phyloP scores from a whole-genome alignment of 2,888 invertebrate species.

The Volucella bombylans region DNA sequence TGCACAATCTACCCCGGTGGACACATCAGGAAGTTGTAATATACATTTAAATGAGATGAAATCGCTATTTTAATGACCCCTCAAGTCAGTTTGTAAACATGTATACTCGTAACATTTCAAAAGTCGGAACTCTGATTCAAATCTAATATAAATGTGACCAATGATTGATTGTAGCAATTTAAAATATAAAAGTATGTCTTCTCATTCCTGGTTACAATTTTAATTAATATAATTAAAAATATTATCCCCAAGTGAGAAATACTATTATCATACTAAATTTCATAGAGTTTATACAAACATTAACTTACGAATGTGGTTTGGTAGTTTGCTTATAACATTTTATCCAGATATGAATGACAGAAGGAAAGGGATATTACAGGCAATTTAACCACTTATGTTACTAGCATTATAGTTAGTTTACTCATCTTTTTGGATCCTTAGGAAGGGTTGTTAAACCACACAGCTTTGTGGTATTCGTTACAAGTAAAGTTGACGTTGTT shows the following conservation, averaged over 20 bases:
- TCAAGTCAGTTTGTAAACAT: not conserved
- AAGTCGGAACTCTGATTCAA: slow-evolving; percentile 15
- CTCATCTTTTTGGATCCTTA: not conserved
- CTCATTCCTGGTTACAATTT: no score
- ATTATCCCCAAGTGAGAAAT: no score
- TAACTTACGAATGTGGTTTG: slow-evolving; percentile 1
- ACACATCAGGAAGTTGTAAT: slow-evolving; percentile 19
- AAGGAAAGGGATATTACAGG: not conserved
- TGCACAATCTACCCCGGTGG: slow-evolving; percentile 7
- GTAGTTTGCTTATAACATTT: not conserved
- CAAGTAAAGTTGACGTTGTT: slow-evolving; percentile 3
- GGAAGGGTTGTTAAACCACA: not conserved
- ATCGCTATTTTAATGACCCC: slow-evolving; percentile 31
- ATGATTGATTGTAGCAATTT: not conserved
- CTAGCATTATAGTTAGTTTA: not conserved
- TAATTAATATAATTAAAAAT: no score
- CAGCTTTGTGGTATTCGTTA: not conserved
- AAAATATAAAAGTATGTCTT: no score
- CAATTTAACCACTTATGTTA: slow-evolving; percentile 7
- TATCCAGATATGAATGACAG: not conserved
- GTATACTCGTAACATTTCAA: slow-evolving; percentile 29
- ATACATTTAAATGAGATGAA: slow-evolving; percentile 37
- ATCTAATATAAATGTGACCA: not conserved
- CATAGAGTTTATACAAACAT: not conserved
- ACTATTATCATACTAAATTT: no score